Evolutionary conservation across 2,888 invertebrate species (phyloP), one percentile per base, ranked within the genome.

Genomic region (Nasonovia ribisnigri): DNA sequence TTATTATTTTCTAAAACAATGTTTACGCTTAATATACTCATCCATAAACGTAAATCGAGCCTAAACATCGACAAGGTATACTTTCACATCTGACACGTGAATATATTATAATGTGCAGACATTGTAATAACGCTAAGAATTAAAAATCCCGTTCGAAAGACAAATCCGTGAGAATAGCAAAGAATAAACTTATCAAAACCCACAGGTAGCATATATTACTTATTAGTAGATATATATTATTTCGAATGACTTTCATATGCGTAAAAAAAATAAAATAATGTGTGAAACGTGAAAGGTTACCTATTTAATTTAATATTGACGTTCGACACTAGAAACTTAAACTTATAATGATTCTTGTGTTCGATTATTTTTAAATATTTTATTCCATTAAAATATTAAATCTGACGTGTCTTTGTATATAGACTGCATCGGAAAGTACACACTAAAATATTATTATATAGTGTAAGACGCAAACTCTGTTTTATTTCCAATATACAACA

Each of bases 231-330:
- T 16, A 54, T 84, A 43, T 90, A 90, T 91, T 91, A 91, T 84
- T 57, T 84, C 54, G 77, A 51, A 84, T 84, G 84, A 51, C 51
- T 91, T 51, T 91, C 51, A 84, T 48, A 36, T 36, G 48, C 10
- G n/a, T 88, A n/a, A 48, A 16, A 77, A 90, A 48, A 48, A 77
- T n/a, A 57, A 88, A 46, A 10, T 16, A 4, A 54, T 4, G 5
- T 13, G 57, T 57, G 90, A 51, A 91, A 77, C 90, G 90, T 84
- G 77, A 91, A 84, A 91, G 90, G 51, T 91, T 84, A n/a, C n/a
- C n/a, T n/a, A 84, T 91, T 91, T 84, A 67, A 67, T 54, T 54
- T 77, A 90, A 77, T 36, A 24, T 91, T 84, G 84, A 84, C 90
- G 77, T 84, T 84, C 54, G 54, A 91, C 54, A 24, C 54, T 84